phyloP scores from a whole-genome alignment of 2,888 invertebrate species.

The Hypena proboscidalis region DNA sequence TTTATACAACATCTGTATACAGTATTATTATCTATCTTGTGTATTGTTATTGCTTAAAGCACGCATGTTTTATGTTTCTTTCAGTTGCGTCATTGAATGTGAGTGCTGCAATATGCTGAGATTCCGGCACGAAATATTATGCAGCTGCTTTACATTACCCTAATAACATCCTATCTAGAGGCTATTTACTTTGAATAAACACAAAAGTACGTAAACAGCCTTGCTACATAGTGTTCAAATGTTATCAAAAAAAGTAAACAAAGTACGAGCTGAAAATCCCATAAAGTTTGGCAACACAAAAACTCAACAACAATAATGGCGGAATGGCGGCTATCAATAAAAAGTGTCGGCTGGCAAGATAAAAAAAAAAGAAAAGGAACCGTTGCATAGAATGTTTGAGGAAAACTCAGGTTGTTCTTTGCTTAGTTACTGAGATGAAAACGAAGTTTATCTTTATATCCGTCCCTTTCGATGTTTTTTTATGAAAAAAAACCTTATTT shows the following conservation, averaged over 20 bases:
- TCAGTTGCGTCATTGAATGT: neutral
- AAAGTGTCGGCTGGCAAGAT: slow-evolving; percentile 24
- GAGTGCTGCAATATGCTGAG: too few species aligned
- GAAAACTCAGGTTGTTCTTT: slow-evolving; percentile 17
- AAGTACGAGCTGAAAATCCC: slow-evolving; percentile 13
- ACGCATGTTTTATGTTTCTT: too few species aligned
- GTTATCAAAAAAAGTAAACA: slow-evolving; percentile 12
- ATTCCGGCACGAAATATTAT: neutral
- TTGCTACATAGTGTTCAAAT: neutral
- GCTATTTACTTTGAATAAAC: neutral
- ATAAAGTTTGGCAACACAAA: slow-evolving; percentile 27
- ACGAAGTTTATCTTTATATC: slow-evolving; percentile 23
- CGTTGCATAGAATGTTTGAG: slow-evolving; percentile 25
- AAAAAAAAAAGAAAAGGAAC: slow-evolving; percentile 25
- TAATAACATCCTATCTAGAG: neutral
- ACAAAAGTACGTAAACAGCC: slow-evolving; percentile 3
- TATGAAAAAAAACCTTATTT: too few species aligned
- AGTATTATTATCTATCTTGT: too few species aligned
- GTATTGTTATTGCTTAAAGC: too few species aligned
- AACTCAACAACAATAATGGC: slow-evolving; percentile 33
- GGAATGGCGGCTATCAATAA: slow-evolving; percentile 35
- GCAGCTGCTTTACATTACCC: neutral
- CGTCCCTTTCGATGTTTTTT: slow-evolving; percentile 4
- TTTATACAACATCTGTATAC: too few species aligned
- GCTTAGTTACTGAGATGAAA: slow-evolving; percentile 10